A percentile compares a stretch with the other conserved stretches of the same genome.
Conservation (phyloP, 92 coral and sea anemone species). For the Metridium senile region DNA sequence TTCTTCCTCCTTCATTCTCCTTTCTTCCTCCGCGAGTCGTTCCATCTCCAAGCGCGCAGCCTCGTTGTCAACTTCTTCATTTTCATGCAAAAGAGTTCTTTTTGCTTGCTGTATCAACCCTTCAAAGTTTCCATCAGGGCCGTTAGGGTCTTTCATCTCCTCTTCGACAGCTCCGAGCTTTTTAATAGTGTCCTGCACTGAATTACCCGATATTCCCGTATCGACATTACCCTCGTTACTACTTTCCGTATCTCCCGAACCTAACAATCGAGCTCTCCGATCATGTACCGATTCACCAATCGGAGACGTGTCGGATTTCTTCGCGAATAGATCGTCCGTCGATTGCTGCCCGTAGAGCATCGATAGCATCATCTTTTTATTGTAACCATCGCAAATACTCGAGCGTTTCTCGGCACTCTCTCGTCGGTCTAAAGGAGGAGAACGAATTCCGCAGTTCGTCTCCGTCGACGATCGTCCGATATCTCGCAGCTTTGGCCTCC, state of each 20-base stretch:
- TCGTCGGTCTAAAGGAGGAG: slow-evolving; percentile 42
- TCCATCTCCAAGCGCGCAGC: slow-evolving; percentile 51
- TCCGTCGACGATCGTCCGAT: slow-evolving; percentile 33
- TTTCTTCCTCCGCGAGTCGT: slow-evolving; percentile 70
- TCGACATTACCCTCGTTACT: slow-evolving; percentile 44
- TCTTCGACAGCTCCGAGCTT: slow-evolving; percentile 71
- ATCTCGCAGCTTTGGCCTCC: slow-evolving; percentile 31
- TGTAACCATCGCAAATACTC: slow-evolving; percentile 81
- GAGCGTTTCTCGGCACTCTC: slow-evolving; percentile 55
- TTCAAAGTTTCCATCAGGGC: slow-evolving; percentile 66
- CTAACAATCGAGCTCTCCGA: slow-evolving; percentile 55
- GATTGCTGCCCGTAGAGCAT: slow-evolving; percentile 86
- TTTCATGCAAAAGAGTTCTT: slow-evolving; percentile 56
- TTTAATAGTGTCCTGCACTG: slow-evolving; percentile 67
- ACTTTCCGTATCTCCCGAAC: slow-evolving; percentile 42
- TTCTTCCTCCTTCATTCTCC: slow-evolving; percentile 59
- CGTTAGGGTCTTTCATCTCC: slow-evolving; percentile 41
- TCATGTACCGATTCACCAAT: slow-evolving; percentile 64
- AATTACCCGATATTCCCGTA: slow-evolving; percentile 35
- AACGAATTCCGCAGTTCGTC: slow-evolving; percentile 21
- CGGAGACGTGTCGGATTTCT: slow-evolving; percentile 37
- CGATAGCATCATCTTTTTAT: slow-evolving; percentile 87
- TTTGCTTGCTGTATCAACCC: slow-evolving; percentile 72
- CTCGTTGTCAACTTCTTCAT: slow-evolving; percentile 54
- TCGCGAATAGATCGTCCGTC: slow-evolving; percentile 74